Base-by-base conservation (phyloP, 1,140 invertebrate genomes). In the Platorchestia sp. region DNA sequence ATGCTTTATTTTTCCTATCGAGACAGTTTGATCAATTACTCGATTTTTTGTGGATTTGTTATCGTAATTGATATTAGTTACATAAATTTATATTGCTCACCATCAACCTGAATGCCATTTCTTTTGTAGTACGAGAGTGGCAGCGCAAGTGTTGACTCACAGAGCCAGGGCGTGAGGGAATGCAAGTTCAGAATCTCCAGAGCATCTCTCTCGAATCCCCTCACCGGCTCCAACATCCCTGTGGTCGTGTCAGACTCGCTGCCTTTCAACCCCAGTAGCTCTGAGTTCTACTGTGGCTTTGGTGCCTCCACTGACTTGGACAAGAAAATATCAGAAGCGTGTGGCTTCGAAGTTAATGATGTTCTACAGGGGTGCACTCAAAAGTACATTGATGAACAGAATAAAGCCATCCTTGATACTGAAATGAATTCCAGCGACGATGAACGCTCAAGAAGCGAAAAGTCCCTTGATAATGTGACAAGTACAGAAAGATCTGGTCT, bases 361-460 rank as follows among this genome's bases (percentile, higher is more conserved):
- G 91, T 97, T 45, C 96, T 93, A 41, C 91, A 96, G 19, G 96
- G 97, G 95, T 96, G 97, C 86, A 97, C 97, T 95, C 96, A 97
- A 43, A 95, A 95, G 16, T 95, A 96, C 59, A 96, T 95, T 42
- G 36, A 93, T 45, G 45, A 45, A 47, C 43, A 47, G 19, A 93
- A 47, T 93, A 19, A 44, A 93, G 3, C 89, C 42, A 42, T 93
- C 40, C 40, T 45, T 44, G 87, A 44, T 90, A 44, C 41, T 90
- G 87, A 22, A 44, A 42, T 14, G 44, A 75, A 75, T 75, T 75
- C 59, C 36, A 42, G 6, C 10, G 36, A 89, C 86, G 36, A 10
- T 41, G 87, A 43, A 42, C 14, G 27, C 59, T 75, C 59, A 75
- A 36, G 14, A 36, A 36, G 59, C 59, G 36, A 75, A 75, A 36